phyloP scores from a whole-genome alignment of 2,888 invertebrate genomes.

The Lottia scabra region DNA sequence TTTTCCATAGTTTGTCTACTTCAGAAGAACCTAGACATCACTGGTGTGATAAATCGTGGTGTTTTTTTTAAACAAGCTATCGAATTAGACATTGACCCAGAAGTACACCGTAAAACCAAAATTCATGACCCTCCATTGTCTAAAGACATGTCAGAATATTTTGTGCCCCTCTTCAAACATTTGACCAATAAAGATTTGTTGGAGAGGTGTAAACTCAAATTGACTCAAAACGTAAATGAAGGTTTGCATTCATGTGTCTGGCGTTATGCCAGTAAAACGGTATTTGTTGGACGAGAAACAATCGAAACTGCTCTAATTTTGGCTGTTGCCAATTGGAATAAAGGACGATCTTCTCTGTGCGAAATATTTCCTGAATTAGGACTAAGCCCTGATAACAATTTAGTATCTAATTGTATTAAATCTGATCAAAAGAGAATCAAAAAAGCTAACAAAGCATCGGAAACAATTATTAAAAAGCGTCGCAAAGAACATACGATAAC shows the following conservation, averaged over 20 bases:
- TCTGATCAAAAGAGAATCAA: not conserved
- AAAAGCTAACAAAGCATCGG: not conserved
- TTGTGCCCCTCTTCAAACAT: not conserved
- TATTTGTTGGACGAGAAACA: not conserved
- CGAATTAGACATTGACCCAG: not conserved
- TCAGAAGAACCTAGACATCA: slow-evolving; percentile 12
- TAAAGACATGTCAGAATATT: not conserved
- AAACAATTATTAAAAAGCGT: not conserved
- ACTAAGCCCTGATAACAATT: not conserved
- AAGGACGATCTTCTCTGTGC: not conserved
- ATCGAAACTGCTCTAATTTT: not conserved
- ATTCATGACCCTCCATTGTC: not conserved
- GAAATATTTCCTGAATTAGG: not conserved
- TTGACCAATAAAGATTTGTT: not conserved
- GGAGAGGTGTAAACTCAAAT: not conserved
- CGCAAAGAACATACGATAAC: not conserved
- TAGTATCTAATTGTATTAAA: not conserved
- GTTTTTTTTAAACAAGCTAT: not conserved
- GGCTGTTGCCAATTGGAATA: not conserved
- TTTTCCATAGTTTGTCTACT: slow-evolving; percentile 19
- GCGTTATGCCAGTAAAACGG: not conserved
- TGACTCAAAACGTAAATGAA: not conserved
- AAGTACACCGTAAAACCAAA: not conserved
- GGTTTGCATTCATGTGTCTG: not conserved
- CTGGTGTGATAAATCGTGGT: not conserved